Base-by-base conservation (phyloP, 2,888 invertebrate species). In the Barypeithes pellucidus region DNA sequence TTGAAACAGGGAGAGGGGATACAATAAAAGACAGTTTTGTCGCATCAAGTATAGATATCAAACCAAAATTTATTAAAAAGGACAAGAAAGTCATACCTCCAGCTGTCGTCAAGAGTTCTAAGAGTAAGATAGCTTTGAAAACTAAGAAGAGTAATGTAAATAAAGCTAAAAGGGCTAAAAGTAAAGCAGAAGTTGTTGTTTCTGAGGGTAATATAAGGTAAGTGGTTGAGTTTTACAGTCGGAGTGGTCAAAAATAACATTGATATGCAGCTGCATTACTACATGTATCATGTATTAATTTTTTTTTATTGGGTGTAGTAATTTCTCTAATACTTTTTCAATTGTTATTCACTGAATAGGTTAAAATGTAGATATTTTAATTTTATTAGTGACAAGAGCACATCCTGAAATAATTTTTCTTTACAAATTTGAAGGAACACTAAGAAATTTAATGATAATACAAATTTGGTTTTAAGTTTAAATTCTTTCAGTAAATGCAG, bases 61-160 rank as follows among this genome's bases (percentile, higher is more conserved):
- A 69, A 65, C 69, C 73, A 29, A 77, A 75, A 57, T 24, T 67
- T 12, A 16, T 73, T 3, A 74, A 69, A 67, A 77, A 72, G 47
- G 74, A 75, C 18, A 77, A 66, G 36, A 62, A 67, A 59, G 43
- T 50, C 3, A 16, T 57, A 36, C 61, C 75, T 22, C 50, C 67
- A 1, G 73, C 76, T 24, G 39, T 68, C 29, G n/a, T 75, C 8
- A 79, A 77, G 67, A 52, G 29, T 45, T 45, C 63, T 45, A 77
- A 74, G 63, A 77, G 75, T 69, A 80, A 77, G 54, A 71, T 80
- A 70, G 73, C 77, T 7, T 45, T 80, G 14, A 80, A 79, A 72
- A 77, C 69, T 9, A 77, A 70, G 72, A 79, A 75, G 70, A 22
- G 41, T 22, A 76, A 61, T 57, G 50, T 69, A 9, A 62, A 63